A percentile compares a stretch with the other conserved stretches of the same genome.
Conservation (phyloP, 1,140 invertebrate species). For the Brachionus rubens region DNA sequence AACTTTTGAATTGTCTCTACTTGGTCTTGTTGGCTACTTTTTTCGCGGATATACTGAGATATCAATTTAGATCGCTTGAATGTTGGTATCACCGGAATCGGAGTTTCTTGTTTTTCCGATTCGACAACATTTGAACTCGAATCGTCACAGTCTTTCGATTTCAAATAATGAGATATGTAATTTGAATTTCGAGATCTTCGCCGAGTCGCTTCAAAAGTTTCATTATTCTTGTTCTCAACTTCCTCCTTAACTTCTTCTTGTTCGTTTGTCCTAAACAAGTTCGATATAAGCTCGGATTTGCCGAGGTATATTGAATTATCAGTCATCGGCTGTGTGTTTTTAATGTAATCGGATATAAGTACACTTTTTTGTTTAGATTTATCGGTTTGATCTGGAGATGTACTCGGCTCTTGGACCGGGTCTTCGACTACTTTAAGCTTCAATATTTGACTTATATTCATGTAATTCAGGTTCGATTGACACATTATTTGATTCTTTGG, state of each 20-base stretch:
- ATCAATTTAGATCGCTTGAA: neutral
- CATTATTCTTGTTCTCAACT: no score
- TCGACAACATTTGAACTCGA: neutral
- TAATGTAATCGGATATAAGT: slow-evolving; percentile 2
- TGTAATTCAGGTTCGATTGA: no score
- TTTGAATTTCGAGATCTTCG: neutral
- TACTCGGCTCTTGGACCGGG: neutral
- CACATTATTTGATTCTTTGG: no score
- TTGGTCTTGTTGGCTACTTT: neutral
- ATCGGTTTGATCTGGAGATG: no score
- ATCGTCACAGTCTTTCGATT: neutral
- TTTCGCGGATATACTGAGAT: neutral
- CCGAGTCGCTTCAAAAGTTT: neutral
- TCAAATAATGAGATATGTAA: slow-evolving; percentile 9
- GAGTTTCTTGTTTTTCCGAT: neutral
- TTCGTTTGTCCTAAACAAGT: neutral
- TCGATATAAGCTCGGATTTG: slow-evolving; percentile 6
- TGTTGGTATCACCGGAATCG: neutral
- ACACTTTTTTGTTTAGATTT: neutral
- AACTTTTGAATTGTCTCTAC: neutral
- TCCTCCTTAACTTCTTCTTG: no score
- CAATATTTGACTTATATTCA: no score
- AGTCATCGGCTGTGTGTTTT: neutral
- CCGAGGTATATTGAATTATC: neutral
- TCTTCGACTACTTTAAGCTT: no score